Evolutionary conservation across 2,888 invertebrate genomes (phyloP).

Genomic region (Heliconius sara): DNA sequence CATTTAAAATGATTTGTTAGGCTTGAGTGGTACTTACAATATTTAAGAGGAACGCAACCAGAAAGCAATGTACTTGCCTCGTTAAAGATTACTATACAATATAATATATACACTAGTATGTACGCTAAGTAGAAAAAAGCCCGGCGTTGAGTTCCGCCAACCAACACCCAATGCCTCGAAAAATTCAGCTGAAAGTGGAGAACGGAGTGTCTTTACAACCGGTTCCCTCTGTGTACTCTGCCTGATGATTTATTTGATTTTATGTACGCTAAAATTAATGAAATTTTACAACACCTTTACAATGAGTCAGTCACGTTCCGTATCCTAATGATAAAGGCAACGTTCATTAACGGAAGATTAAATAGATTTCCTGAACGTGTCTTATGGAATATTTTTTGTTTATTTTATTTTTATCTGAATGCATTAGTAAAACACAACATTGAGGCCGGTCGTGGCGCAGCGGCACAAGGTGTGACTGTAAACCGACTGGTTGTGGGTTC

Average conservation of each 20-base stretch:
- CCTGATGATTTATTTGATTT: too few species aligned
- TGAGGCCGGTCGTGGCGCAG: too few species aligned
- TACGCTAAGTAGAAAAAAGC: too few species aligned
- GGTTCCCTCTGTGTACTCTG: too few species aligned
- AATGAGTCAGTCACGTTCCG: constrained; percentile 33
- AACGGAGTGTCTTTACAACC: too few species aligned
- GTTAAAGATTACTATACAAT: neutral
- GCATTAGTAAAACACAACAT: constrained; percentile 27
- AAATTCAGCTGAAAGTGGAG: too few species aligned
- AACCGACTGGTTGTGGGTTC: too few species aligned
- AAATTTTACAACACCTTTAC: constrained; percentile 27
- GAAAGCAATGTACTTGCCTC: neutral
- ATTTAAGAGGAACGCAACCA: constrained; percentile 17
- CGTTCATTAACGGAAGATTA: constrained; percentile 46
- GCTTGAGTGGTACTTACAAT: constrained; percentile 50
- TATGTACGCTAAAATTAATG: constrained; percentile 11
- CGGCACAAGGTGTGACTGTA: too few species aligned
- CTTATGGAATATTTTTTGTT: constrained; percentile 30
- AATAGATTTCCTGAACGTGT: constrained; percentile 42
- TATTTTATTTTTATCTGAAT: constrained; percentile 35
- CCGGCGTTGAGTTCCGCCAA: too few species aligned
- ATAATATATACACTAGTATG: neutral
- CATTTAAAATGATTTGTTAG: constrained; percentile 76
- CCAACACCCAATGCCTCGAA: too few species aligned
- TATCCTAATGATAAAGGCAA: constrained; percentile 36